Base-by-base conservation (phyloP, 2,797 vertebrate species). In the Hozukius guyotensis region DNA sequence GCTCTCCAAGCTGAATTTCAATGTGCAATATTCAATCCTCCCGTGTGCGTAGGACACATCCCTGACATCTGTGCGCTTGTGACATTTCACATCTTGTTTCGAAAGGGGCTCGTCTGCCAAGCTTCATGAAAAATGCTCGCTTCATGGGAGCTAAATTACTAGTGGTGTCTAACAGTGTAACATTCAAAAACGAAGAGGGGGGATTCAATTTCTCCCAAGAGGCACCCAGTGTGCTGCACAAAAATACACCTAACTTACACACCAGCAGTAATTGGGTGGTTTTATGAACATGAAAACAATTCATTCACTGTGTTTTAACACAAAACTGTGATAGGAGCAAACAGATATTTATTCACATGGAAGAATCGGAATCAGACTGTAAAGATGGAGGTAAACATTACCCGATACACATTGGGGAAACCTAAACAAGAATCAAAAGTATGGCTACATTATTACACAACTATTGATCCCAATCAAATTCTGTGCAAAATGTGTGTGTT, bases 31-130 rank as follows among this genome's bases (percentile, higher is more conserved):
- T 72, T 53, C 38, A 79, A 53, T 34, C 74, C 82, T 79, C 57
- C 59, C 53, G 66, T 68, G 78, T 65, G 22, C 14, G 3, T 24
- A 72, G 52, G 63, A 63, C 57, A 63, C 49, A 56, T 78, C 78
- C 72, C 80, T 68, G 69, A 85, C 85, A 86, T 91, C 70, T 87
- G 73, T 72, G 57, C 24, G 71, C 70, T 63, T 13, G 20, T 90
- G 89, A 87, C 89, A 88, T 83, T 91, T 91, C 67, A 81, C 77
- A 81, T 85, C 53, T 69, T 67, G 60, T 82, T 87, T 80, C 11
- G 2, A 75, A 84, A 76, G 62, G 25, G 62, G 66, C 68, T 86
- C 80, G 53, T 85, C 83, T 84, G 80, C 77, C 57, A 82, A 73
- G 75, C 55, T 76, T 75, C 66, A 81, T 70, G 46, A 81, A 84